Base-by-base conservation (phyloP, 1,140 invertebrate species). In the Zaprionus camerounensis region DNA sequence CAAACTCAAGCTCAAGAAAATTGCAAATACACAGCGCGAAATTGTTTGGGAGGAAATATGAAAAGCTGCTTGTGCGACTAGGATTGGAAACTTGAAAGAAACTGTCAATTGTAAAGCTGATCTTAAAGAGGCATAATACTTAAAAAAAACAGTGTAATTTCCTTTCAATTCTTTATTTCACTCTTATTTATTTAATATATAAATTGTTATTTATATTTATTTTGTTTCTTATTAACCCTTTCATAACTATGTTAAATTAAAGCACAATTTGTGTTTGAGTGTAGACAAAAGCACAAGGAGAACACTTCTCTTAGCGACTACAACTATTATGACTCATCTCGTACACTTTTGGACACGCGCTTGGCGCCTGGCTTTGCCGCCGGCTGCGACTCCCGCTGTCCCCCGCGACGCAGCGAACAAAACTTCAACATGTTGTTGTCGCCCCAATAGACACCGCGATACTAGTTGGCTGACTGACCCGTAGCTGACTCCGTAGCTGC, bases 321-420 rank as follows among this genome's bases (percentile, higher is more conserved):
- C 12, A 53, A 58, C 5, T 15, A 26, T 34, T 15, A 26, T 34
- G 28, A 46, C 28, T 57, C 55, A 65, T 80, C 59, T 67, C 82
- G 28, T 90, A 90, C 86, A 90, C 85, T 90, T 73, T 88, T 88
- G 76, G 85, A 67, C 65, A 88, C 82, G 76, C 75, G 86, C 51
- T 80, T 76, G 58, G 51, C 55, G 55, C 28, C 20, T 20, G 34
- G 51, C 59, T 51, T 28, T 6, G 80, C 26, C 68, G 24, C 12
- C 41, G 41, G 11, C 22, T 44, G 15, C 22, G 36, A 41, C 15
- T 49, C 7, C 20, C 17, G 9, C 3, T 71, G 53, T 53, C 67
- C 72, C 31, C 64, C 28, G 64, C 66, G 80, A 51, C 82, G 79
- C 51, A 91, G 73, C 76, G 85, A 90, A 70, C 85, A 90, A 56